Evolutionary conservation across 2,113 vertebrate genomes (phyloP).

Genomic region (Cichladusa arquata): DNA sequence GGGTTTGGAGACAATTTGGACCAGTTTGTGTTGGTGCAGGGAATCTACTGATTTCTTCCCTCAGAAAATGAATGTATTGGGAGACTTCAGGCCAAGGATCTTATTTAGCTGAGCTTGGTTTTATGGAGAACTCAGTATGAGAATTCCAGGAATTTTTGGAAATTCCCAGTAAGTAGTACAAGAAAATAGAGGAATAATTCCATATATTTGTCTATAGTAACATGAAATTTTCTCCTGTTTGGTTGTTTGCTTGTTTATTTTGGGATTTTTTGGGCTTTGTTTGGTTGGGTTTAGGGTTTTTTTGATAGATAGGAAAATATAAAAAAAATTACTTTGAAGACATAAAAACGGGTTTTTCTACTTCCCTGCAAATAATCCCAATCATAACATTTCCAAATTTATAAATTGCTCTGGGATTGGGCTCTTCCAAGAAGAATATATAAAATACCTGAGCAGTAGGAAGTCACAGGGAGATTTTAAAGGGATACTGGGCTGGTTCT

Average conservation of each 20-base stretch:
- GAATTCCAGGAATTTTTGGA: background rate
- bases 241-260: background rate
- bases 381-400: background rate
- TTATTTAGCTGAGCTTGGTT: background rate
- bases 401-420: background rate
- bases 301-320: background rate
- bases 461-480: background rate
- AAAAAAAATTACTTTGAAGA: accelerated
- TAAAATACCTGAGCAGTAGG: background rate
- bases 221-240: accelerated
- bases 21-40: background rate
- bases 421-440: background rate
- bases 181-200: background rate
- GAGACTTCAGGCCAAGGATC: background rate
- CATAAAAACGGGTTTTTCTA: background rate
- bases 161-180: background rate
- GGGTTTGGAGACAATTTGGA: background rate
- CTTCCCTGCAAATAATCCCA: background rate
- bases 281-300: background rate
- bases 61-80: background rate
- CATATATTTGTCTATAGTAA: background rate
- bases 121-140: background rate
- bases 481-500: background rate
- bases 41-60: background rate
- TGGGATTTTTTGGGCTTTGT: background rate